Percentiles rank a stretch among this genome's conserved stretches.
phyloP scores from a whole-genome alignment of 2,888 invertebrate genomes.

The Spilosoma lubricipeda region DNA sequence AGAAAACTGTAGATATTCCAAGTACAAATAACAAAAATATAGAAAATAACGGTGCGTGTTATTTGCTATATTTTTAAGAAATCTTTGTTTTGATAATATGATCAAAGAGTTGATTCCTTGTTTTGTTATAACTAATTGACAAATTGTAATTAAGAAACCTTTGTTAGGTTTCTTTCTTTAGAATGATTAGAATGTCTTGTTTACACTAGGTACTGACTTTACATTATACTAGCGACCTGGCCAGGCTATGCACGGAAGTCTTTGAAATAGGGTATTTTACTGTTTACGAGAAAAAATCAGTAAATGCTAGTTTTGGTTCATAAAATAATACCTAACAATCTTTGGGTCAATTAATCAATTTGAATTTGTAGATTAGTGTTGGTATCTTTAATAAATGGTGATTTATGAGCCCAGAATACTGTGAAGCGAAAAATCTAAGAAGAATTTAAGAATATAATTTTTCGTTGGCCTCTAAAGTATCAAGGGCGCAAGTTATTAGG shows the following conservation, averaged over 20 bases:
- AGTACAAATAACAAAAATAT: neutral
- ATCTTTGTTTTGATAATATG: neutral
- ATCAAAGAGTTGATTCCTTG: neutral
- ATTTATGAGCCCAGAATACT: neutral
- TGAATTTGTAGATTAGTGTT: neutral
- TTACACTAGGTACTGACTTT: neutral
- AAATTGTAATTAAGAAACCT: neutral
- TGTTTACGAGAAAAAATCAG: no score
- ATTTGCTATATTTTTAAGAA: no score
- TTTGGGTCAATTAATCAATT: neutral
- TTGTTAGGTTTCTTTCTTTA: no score
- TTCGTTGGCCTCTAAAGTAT: neutral
- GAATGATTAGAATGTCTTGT: neutral
- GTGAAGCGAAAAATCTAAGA: neutral
- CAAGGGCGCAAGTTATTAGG: neutral
- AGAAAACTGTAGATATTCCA: neutral
- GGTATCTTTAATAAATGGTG: neutral
- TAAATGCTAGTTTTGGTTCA: no score
- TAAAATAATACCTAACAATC: no score
- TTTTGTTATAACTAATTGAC: neutral
- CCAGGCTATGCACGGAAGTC: no score
- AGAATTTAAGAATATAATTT: neutral
- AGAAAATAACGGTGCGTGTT: neutral
- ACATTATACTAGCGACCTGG: no score
- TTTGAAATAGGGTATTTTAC: no score